Percentiles rank a stretch among this genome's conserved stretches.
These are phyloP conservation scores for Aspidapion aeneum DNA, from an alignment of 2,888 invertebrate genomes.

Conservation along the genomic window DNA sequence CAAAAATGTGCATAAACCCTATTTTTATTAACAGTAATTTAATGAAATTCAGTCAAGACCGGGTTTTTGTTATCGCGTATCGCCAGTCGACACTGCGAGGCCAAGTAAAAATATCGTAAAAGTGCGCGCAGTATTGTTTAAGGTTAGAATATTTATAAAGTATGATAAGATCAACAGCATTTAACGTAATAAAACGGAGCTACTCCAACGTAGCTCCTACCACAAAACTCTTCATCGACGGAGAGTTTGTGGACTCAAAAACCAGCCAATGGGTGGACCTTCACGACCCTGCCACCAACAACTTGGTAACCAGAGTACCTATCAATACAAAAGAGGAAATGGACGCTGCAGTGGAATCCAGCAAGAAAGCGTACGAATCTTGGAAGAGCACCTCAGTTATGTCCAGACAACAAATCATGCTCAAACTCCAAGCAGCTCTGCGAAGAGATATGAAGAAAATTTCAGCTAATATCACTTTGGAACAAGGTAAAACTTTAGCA, in stretches of 20 bases:
- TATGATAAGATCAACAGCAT: no score
- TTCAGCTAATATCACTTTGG: constrained; percentile 87
- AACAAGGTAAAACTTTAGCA: constrained; percentile 95
- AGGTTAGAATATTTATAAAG: no score
- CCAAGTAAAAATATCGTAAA: no score
- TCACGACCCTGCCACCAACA: constrained; percentile 92
- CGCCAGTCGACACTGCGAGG: no score
- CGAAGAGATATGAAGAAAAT: constrained; percentile 85
- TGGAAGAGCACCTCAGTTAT: constrained; percentile 93
- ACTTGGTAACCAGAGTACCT: constrained; percentile 79
- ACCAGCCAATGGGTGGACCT: constrained; percentile 93
- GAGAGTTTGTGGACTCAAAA: constrained; percentile 90
- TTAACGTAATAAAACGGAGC: constrained; percentile 20
- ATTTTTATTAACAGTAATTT: no score
- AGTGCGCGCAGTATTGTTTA: no score
- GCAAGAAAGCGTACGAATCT: constrained; percentile 68
- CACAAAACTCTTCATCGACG: constrained; percentile 92
- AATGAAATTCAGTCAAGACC: no score
- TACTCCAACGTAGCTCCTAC: constrained; percentile 54
- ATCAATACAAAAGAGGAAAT: constrained; percentile 66
- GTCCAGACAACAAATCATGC: constrained; percentile 74
- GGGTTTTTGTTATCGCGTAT: no score
- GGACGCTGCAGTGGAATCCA: constrained; percentile 79
- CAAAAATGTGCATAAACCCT: no score
- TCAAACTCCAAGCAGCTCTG: constrained; percentile 75